phyloP scores from a whole-genome alignment of 2,797 vertebrate species.

The Tympanoctomys barrerae region DNA sequence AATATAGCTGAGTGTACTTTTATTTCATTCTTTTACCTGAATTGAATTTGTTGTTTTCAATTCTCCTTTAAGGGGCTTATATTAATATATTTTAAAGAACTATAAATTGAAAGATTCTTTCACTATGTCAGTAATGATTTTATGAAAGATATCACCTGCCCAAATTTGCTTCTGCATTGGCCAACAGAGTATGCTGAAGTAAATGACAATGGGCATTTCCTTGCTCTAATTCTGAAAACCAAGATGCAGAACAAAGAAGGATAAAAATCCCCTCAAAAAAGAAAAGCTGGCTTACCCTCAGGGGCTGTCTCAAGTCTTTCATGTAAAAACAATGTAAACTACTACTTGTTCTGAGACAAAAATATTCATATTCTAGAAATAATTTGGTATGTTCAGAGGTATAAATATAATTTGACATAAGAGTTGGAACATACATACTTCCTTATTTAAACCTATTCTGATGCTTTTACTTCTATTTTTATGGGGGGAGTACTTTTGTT shows the following conservation, averaged over 20 bases:
- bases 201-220: conserved; percentile 15
- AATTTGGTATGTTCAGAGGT: neutral
- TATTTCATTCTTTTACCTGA: conserved; percentile 6
- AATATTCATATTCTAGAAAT: neutral
- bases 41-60: conserved; percentile 21
- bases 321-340: conserved; percentile 10
- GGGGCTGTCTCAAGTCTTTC: neutral
- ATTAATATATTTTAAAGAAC: conserved; percentile 35
- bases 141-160: conserved; percentile 26
- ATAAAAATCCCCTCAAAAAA: neutral
- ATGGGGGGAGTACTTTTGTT: neutral
- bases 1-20: neutral
- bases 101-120: conserved; percentile 37
- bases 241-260: neutral
- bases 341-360: neutral
- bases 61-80: neutral
- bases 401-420: neutral
- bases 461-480: neutral
- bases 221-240: neutral
- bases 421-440: neutral
- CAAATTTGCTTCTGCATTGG: conserved; percentile 24
- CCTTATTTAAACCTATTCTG: conserved; percentile 1
- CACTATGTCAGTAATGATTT: conserved; percentile 8
- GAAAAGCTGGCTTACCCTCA: neutral
- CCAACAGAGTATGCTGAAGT: neutral